These are phyloP conservation scores for Montipora efflorescens DNA, from an alignment of 64 coral and sea anemone genomes.

Conservation along the genomic window DNA sequence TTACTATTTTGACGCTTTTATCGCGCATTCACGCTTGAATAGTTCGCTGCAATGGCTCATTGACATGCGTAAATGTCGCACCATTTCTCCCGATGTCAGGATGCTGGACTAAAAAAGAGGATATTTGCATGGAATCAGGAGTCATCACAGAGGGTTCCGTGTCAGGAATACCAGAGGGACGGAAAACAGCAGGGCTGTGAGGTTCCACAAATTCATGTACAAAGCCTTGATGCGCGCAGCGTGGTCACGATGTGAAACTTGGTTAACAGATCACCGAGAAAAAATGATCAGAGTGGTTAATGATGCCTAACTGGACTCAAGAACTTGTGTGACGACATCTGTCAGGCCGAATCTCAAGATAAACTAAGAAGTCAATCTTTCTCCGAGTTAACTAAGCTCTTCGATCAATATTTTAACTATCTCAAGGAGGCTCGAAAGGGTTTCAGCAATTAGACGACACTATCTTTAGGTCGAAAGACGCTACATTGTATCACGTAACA, in stretches of 20 bases:
- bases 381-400: neutral
- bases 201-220: conserved; percentile 65
- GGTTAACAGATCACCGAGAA: conserved; percentile 17
- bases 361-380: neutral
- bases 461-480: too few relatives aligned
- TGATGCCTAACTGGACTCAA: neutral
- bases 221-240: conserved; percentile 51
- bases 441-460: too few relatives aligned
- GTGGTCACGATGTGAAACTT: conserved; percentile 27
- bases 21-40: too few relatives aligned
- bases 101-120: conserved; percentile 19
- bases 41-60: too few relatives aligned
- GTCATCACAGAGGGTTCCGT: conserved; percentile 55
- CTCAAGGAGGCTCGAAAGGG: too few relatives aligned
- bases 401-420: conserved; percentile 10
- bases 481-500: too few relatives aligned
- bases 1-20: too few relatives aligned
- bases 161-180: conserved; percentile 48
- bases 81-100: neutral
- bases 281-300: neutral
- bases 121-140: conserved; percentile 53
- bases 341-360: neutral
- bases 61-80: too few relatives aligned
- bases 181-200: conserved; percentile 50
- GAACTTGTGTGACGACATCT: conserved; percentile 14